Evolutionary conservation across 2,797 vertebrate species (phyloP).

Genomic region (Syndactyla subalaris): DNA sequence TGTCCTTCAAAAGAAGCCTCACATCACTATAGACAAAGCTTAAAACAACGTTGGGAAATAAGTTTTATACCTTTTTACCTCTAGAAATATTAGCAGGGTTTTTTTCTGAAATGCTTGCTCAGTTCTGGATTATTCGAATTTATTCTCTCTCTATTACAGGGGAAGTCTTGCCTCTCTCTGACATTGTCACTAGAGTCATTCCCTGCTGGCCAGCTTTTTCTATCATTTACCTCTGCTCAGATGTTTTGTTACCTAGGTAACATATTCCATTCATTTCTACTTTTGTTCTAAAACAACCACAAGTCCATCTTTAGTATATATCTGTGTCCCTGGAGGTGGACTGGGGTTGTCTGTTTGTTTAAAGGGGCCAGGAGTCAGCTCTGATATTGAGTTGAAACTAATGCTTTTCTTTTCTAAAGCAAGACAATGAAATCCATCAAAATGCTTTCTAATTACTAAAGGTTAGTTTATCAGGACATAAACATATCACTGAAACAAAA

Average conservation of each 20-base stretch:
- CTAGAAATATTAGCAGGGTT: neutral
- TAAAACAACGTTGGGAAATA: neutral
- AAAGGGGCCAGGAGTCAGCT: neutral
- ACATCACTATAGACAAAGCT: neutral
- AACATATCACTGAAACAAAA: neutral
- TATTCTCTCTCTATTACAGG: neutral
- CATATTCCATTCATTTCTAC: slow-evolving; percentile 20
- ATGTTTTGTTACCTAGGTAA: slow-evolving; percentile 45
- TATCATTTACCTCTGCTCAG: neutral
- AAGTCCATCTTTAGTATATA: neutral
- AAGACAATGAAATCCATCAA: neutral
- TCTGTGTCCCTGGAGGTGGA: neutral
- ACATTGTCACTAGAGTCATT: neutral
- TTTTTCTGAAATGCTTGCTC: neutral
- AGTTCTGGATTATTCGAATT: neutral
- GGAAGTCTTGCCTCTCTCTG: neutral
- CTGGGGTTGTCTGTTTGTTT: neutral
- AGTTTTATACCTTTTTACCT: neutral
- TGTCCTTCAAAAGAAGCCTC: neutral
- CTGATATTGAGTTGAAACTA: neutral
- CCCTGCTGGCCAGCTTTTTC: neutral
- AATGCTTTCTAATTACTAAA: neutral
- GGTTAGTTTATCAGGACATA: neutral
- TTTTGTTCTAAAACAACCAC: neutral
- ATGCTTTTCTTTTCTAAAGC: neutral